Evolutionary conservation across 2,113 vertebrate species (phyloP).

Genomic region (Dermatemys mawii): DNA sequence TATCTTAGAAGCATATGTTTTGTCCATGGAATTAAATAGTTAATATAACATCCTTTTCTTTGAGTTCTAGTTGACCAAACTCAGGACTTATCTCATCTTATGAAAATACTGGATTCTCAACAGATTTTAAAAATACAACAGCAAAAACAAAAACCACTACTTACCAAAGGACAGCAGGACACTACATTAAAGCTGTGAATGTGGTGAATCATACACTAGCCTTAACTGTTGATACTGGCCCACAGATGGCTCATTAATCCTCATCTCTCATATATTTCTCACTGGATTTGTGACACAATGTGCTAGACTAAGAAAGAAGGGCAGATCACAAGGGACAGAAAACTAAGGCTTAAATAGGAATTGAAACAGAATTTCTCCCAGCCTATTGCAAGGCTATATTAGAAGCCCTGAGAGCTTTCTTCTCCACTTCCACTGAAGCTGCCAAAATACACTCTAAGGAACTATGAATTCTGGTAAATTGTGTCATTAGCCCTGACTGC

Average conservation of each 20-base stretch:
- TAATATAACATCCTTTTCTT: not conserved
- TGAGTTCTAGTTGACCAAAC: not conserved
- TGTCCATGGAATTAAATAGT: not conserved
- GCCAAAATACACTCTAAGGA: not conserved
- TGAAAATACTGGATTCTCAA: accelerated
- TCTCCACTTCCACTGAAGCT: not conserved
- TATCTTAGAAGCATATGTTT: accelerated
- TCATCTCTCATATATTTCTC: not conserved
- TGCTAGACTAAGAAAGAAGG: not conserved
- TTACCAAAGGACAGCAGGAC: not conserved
- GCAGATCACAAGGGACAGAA: not conserved
- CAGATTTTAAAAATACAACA: not conserved
- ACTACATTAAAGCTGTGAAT: not conserved
- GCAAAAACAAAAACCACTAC: not conserved
- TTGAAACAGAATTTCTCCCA: not conserved
- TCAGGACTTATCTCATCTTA: not conserved
- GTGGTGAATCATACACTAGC: not conserved
- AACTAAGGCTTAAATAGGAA: not conserved
- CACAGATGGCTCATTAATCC: not conserved
- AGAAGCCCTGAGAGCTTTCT: not conserved
- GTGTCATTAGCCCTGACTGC: not conserved
- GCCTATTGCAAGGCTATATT: not conserved
- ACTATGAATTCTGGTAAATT: not conserved
- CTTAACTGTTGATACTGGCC: not conserved
- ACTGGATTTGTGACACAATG: not conserved